Percentiles rank a stretch among this genome's conserved stretches.
phyloP scores from a whole-genome alignment of 2,113 vertebrate species.

The Pseudonaja textilis region DNA sequence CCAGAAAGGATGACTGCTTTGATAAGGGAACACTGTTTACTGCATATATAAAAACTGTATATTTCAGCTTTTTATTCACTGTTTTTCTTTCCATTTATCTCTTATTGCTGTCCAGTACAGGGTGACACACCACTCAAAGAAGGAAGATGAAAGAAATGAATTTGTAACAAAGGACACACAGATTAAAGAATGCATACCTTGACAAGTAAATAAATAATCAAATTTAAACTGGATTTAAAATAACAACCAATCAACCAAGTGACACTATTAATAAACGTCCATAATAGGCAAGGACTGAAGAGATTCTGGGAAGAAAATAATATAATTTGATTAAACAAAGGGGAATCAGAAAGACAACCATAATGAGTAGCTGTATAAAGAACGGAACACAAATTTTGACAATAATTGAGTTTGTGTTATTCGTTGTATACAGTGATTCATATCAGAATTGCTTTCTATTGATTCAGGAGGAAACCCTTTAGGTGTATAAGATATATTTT shows the following conservation, averaged over 20 bases:
- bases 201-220: slow-evolving; percentile 68
- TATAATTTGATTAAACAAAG: slow-evolving; percentile 66
- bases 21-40: not conserved
- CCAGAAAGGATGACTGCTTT: not conserved
- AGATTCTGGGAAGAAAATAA: slow-evolving; percentile 44
- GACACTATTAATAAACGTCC: slow-evolving; percentile 67
- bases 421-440: slow-evolving; percentile 31
- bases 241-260: slow-evolving; percentile 64
- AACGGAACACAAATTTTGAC: slow-evolving; percentile 56
- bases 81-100: not conserved
- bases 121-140: not conserved
- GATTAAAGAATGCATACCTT: slow-evolving; percentile 36
- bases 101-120: slow-evolving; percentile 46
- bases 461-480: not conserved
- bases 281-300: slow-evolving; percentile 51
- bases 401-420: slow-evolving; percentile 44
- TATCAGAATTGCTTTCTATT: slow-evolving; percentile 26
- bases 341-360: slow-evolving; percentile 45
- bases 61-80: slow-evolving; percentile 37
- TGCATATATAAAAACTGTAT: not conserved
- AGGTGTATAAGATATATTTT: slow-evolving; percentile 43
- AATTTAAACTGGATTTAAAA: slow-evolving; percentile 63
- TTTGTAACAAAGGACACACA: slow-evolving; percentile 23
- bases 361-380: slow-evolving; percentile 33
- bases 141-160: slow-evolving; percentile 45